Base-by-base conservation (phyloP, 2,113 vertebrate species). In the Corythaeola cristata region DNA sequence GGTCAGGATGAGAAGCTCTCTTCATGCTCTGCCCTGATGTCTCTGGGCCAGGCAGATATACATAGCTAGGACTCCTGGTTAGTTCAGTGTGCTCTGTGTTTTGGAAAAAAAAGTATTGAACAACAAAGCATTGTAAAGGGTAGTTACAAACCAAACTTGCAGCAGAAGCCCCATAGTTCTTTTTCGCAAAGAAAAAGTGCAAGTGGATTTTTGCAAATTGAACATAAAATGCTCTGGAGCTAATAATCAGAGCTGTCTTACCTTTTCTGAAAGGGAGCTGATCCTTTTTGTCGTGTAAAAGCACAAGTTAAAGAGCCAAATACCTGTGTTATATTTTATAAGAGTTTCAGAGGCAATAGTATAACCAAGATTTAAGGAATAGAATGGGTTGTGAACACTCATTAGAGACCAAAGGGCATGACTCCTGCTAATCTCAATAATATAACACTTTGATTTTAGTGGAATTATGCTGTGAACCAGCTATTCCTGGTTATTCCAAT, bases 61-160 rank as follows among this genome's bases (percentile, higher is more conserved):
- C 1, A 0, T 11, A 5, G 30, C 37, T 3, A 53, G 9, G 27
- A 13, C 12, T 69, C n/a, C 18, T 23, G 12, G 30, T 47, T 41
- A 21, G 19, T 18, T 64, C 33, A 9, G 44, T 26, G 10, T 9
- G 6, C 9, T 56, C 28, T 12, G 13, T 0, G 0, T n/a, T 49
- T 84, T 88, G 45, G 64, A 80, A 83, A 44, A 44, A 85, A 64
- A 5, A 5, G 2, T 27, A 37, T 41, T 27, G 58, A 67, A 68
- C 64, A 88, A 28, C 39, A 45, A 80, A 80, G 14, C 1, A 0
- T 15, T 75, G 2, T 24, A 68, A 71, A 66, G 50, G 15, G 27
- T 9, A n/a, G 24, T n/a, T n/a, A 53, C 15, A 52, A 86, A 52
- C 4, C 11, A 74, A 53, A 68, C 53, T 3, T 49, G 15, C 18